phyloP scores from a whole-genome alignment of 1,140 invertebrate genomes.

The Rhizoglyphus robini region DNA sequence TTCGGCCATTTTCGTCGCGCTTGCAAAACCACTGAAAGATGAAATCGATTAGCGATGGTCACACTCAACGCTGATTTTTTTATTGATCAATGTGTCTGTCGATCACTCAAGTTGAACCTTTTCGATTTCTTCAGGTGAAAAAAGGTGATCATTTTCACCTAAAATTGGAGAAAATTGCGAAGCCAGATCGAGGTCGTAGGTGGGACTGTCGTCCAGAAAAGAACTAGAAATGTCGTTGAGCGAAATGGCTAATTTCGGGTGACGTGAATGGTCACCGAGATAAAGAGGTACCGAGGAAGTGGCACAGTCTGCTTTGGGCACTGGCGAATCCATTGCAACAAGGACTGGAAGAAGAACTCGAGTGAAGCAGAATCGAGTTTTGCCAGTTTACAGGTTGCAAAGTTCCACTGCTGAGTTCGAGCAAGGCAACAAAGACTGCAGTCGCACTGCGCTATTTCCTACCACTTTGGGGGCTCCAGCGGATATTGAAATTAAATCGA shows the following conservation, averaged over 20 bases:
- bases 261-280: neutral
- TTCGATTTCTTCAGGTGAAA: slow-evolving; percentile 19
- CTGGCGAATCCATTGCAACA: no score
- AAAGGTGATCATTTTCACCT: slow-evolving; percentile 11
- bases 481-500: slow-evolving; percentile 11
- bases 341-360: no score
- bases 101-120: neutral
- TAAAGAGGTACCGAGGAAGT: neutral
- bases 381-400: neutral
- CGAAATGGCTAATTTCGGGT: neutral
- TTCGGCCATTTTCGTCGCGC: slow-evolving; percentile 43
- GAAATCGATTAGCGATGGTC: slow-evolving; percentile 14
- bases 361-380: no score
- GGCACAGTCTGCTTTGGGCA: neutral
- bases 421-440: no score
- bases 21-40: slow-evolving; percentile 45
- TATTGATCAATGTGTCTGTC: neutral
- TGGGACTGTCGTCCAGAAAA: neutral
- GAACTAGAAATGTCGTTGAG: neutral
- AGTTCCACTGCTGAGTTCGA: neutral
- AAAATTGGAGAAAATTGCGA: slow-evolving; percentile 7
- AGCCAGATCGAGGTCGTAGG: neutral
- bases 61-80: neutral
- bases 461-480: neutral
- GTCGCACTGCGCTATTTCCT: neutral